Evolutionary conservation across 2,113 vertebrate species (phyloP), one percentile per base, ranked within the genome.

Genomic region (Platichthys flesus): DNA sequence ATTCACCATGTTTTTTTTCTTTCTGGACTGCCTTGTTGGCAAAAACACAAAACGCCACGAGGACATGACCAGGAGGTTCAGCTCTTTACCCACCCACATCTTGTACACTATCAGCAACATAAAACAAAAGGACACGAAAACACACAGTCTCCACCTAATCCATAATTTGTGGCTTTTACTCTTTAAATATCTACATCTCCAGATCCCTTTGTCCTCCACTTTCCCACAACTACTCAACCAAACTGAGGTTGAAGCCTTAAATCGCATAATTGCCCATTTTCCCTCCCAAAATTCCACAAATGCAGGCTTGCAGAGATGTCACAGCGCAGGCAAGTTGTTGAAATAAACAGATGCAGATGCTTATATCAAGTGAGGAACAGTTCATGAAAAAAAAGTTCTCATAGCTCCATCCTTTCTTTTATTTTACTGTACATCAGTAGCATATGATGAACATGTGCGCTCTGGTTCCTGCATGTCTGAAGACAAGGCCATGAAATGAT

Each of bases 191-290:
- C 35, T 76, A 24, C 16, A 21, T 70, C 23, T 67, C 47, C 16
- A 45, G 55, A 61, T 68, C 47, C 5, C 52, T 74, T 78, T 70
- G 45, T 84, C 64, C 31, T 64, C 21, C 35, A 7, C 37, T 71
- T 82, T 84, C 76, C 70, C 78, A 82, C 71, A 69, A 68, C 57
- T 57, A 5, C 64, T 54, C 47, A 26, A 13, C 15, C 63, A 84
- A 81, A 71, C 66, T 51, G 23, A 58, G 47, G 23, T n/a, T 78
- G 18, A 24, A 74, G 65, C 45, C 37, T 47, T 51, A 15, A 81
- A 84, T 76, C 58, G 62, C 69, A 76, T 87, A 87, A 83, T 85
- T 83, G 60, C 3, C 31, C n/a, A 24, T 77, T 81, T 71, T 54
- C 35, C 20, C 24, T 71, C 20, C 16, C 12, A 59, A 60, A 69